phyloP scores from a whole-genome alignment of 1,140 invertebrate species.

The Caerostris darwini region DNA sequence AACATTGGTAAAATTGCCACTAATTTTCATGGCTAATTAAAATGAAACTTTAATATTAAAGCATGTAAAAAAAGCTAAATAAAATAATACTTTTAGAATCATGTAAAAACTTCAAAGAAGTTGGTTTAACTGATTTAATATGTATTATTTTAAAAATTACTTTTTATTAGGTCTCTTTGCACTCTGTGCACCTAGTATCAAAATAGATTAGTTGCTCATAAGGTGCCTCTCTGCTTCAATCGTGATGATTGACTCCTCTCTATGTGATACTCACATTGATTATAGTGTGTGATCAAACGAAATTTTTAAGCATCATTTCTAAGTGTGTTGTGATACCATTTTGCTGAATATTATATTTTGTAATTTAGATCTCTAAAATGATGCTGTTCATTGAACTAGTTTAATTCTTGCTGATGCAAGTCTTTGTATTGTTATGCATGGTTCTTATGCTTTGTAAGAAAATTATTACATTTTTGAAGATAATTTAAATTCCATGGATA shows the following conservation, averaged over 20 bases:
- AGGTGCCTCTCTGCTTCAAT: constrained; percentile 56
- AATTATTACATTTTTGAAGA: not conserved
- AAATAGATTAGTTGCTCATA: constrained; percentile 61
- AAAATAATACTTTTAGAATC: not conserved
- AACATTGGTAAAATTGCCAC: no score
- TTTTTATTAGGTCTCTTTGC: not conserved
- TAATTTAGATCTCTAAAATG: not conserved
- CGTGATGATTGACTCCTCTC: constrained; percentile 62
- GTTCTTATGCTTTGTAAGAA: not conserved
- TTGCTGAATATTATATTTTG: not conserved
- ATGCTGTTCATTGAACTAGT: not conserved
- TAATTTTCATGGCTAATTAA: no score
- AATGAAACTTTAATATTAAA: no score
- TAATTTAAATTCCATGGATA: not conserved
- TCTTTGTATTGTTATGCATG: constrained; percentile 19
- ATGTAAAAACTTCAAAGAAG: not conserved
- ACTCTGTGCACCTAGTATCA: not conserved
- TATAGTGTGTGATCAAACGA: constrained; percentile 58
- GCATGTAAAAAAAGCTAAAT: no score
- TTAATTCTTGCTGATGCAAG: constrained; percentile 24
- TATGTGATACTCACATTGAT: constrained; percentile 66
- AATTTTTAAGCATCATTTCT: constrained; percentile 67
- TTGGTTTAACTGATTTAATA: not conserved
- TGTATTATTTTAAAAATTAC: not conserved
- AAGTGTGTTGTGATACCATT: constrained; percentile 66